Evolutionary conservation across 2,113 vertebrate species (phyloP).

Genomic region (Blennius ocellaris): DNA sequence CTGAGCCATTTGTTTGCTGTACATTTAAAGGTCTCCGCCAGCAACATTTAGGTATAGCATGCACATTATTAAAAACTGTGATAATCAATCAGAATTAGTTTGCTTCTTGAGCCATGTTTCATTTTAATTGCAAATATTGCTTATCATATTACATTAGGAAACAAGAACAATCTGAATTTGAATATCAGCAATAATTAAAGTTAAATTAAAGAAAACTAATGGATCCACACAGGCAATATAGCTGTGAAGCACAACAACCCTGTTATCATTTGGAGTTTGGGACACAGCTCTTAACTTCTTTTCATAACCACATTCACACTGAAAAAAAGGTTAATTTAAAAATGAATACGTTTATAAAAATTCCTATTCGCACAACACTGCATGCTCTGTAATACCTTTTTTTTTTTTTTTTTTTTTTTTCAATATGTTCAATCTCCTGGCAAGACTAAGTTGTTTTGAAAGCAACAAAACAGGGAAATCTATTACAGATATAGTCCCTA

Average conservation of each 20-base stretch:
- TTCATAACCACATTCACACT: constrained; percentile 1
- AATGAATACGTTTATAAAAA: background rate
- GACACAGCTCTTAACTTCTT: constrained; percentile 32
- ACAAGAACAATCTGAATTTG: background rate
- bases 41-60: background rate
- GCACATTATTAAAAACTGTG: background rate
- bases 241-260: constrained; percentile 6
- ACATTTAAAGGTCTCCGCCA: background rate
- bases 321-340: constrained; percentile 21
- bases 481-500: constrained; percentile 48
- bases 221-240: constrained; percentile 30
- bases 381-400: background rate
- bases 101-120: background rate
- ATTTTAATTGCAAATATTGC: background rate
- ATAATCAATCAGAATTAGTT: background rate
- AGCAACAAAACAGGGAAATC: constrained; percentile 45
- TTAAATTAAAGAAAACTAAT: constrained; percentile 21
- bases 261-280: constrained; percentile 24
- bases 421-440: constrained; percentile 24
- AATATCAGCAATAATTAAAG: constrained; percentile 11
- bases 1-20: background rate
- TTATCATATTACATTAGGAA: background rate
- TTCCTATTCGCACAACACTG: constrained; percentile 18
- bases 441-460: constrained; percentile 20
- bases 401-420: background rate